Evolutionary conservation across 2,113 vertebrate genomes (phyloP).

Genomic region (Ctenomys sociabilis): DNA sequence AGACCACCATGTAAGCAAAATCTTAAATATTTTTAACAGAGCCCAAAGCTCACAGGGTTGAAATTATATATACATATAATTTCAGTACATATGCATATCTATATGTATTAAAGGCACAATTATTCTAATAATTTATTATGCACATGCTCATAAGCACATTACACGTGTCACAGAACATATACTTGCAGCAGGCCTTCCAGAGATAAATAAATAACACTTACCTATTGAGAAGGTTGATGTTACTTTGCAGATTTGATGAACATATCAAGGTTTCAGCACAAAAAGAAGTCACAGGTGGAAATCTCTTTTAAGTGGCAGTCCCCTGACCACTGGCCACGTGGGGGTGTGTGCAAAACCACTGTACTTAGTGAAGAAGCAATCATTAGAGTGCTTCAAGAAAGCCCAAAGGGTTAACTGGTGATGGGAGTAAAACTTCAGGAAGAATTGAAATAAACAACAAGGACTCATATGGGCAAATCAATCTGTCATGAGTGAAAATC

Average conservation of each 20-base stretch:
- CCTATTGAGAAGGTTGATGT: not conserved
- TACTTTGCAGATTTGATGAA: not conserved
- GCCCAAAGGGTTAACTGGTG: not conserved
- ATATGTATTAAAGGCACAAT: conserved; percentile 5
- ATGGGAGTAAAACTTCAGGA: not conserved
- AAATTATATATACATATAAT: conserved; percentile 21
- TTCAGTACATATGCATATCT: not conserved
- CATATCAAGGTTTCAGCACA: not conserved
- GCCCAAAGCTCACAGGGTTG: not conserved
- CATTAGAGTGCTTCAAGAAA: not conserved
- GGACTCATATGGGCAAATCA: not conserved
- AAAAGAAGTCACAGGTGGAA: not conserved
- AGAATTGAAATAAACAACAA: not conserved
- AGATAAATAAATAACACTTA: conserved; percentile 43
- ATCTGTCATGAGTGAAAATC: not conserved
- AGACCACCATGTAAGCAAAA: not conserved
- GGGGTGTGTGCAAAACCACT: not conserved
- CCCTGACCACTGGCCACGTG: not conserved
- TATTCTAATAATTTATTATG: conserved; percentile 57
- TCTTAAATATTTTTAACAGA: conserved; percentile 42
- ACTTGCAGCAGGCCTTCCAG: conserved; percentile 27
- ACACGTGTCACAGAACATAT: conserved; percentile 52
- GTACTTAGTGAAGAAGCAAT: not conserved
- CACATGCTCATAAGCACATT: conserved; percentile 46
- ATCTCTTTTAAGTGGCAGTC: not conserved